phyloP scores from a whole-genome alignment of 2,797 vertebrate species.

The Bradypus variegatus region DNA sequence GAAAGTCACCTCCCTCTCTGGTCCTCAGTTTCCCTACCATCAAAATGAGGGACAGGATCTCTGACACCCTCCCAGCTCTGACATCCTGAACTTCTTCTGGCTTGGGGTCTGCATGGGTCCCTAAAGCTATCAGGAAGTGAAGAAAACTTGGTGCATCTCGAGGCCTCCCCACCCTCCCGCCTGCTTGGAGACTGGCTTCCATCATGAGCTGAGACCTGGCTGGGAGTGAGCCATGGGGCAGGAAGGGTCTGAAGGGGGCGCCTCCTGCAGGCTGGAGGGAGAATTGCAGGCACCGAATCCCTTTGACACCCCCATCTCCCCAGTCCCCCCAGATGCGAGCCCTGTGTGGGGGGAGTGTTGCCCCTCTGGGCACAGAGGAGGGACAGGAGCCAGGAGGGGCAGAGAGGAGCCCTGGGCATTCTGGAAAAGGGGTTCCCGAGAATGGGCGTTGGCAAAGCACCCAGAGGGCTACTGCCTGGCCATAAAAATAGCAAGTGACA shows the following conservation, averaged over 20 bases:
- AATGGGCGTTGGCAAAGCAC: not conserved
- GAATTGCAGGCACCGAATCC: not conserved
- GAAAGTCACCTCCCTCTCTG: not conserved
- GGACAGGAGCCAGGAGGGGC: too few relatives aligned
- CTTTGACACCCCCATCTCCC: not conserved
- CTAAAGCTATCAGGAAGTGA: accelerated
- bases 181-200: constrained; percentile 8
- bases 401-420: not conserved
- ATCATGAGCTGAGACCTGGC: not conserved
- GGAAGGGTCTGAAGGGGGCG: not conserved
- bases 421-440: not conserved
- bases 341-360: not conserved
- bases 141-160: accelerated
- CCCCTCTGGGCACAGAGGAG: not conserved
- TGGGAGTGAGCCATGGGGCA: not conserved
- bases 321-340: not conserved
- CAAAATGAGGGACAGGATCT: not conserved
- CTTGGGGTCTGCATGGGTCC: not conserved
- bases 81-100: not conserved
- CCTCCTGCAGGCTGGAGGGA: not conserved
- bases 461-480: accelerated
- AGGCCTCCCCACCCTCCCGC: not conserved
- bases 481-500: constrained; percentile 12
- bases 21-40: not conserved
- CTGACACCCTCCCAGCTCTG: accelerated